These are phyloP conservation scores for Exocentrus adspersus DNA, from an alignment of 2,888 invertebrate species.

Conservation along the genomic window DNA sequence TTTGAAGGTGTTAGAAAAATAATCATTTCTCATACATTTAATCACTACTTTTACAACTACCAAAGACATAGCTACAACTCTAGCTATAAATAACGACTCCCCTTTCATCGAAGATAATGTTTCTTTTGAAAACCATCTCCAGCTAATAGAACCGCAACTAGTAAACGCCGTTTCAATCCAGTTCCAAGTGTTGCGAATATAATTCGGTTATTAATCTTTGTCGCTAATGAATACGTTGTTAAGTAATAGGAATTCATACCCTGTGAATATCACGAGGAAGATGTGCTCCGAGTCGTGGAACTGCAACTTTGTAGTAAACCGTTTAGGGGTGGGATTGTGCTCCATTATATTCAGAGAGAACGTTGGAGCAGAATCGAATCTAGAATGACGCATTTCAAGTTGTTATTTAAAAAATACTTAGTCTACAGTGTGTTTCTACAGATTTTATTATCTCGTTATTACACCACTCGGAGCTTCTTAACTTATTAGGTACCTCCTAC, in stretches of 20 bases:
- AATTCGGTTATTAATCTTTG: conserved; percentile 32
- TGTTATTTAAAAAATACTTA: too few relatives aligned
- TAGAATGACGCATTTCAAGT: too few relatives aligned
- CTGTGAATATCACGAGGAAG: conserved; percentile 32
- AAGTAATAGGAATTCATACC: conserved; percentile 32
- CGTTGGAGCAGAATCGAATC: neutral
- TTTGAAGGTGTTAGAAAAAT: too few relatives aligned
- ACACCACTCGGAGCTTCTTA: too few relatives aligned
- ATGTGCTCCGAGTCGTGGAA: conserved; percentile 29
- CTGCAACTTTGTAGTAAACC: conserved; percentile 32
- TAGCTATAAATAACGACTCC: conserved; percentile 16
- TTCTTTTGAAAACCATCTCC: conserved; percentile 11
- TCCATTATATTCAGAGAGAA: conserved; percentile 5
- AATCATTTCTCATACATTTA: too few relatives aligned
- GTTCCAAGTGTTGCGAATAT: conserved; percentile 26
- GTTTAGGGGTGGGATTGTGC: conserved; percentile 28
- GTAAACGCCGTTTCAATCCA: conserved; percentile 30
- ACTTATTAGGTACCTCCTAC: too few relatives aligned
- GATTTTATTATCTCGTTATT: too few relatives aligned
- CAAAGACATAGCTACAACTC: neutral
- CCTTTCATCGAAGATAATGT: conserved; percentile 7
- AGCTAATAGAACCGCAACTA: conserved; percentile 25
- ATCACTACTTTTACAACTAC: neutral
- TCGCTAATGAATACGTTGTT: conserved; percentile 30
- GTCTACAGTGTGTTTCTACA: too few relatives aligned